Percentiles rank a stretch among this genome's conserved stretches.
Evolutionary conservation across 2,797 vertebrate species (phyloP).

Genomic region (Myotis vivesi): DNA sequence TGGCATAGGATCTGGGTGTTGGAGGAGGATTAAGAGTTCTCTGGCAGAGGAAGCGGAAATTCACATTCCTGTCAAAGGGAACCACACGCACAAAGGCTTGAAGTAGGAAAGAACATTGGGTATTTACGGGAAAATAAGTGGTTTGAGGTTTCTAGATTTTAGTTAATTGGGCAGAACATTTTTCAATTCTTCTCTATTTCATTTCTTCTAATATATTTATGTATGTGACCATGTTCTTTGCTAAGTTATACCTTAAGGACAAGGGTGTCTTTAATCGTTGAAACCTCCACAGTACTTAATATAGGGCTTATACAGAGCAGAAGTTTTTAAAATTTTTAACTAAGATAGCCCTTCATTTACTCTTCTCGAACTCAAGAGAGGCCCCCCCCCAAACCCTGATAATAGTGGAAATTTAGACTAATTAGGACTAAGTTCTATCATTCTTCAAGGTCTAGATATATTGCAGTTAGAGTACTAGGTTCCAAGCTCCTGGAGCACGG

Average conservation of each 20-base stretch:
- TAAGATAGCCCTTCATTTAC: background rate
- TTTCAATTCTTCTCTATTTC: background rate
- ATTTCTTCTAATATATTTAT: background rate
- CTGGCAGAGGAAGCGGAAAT: background rate
- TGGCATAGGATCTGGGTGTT: background rate
- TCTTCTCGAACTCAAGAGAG: background rate
- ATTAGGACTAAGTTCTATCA: background rate
- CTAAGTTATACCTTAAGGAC: background rate
- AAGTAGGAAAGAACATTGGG: background rate
- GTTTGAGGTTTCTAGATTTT: background rate
- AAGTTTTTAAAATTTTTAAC: background rate
- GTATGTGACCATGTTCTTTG: background rate
- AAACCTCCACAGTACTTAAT: background rate
- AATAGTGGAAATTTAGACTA: background rate
- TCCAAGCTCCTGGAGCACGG: background rate
- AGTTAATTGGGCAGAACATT: background rate
- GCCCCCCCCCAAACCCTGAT: background rate
- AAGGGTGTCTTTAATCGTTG: background rate
- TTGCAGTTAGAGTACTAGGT: background rate
- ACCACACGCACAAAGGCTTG: background rate
- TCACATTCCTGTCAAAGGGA: background rate
- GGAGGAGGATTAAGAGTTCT: background rate
- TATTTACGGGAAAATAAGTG: background rate
- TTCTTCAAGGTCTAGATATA: background rate
- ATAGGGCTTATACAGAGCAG: background rate